phyloP scores from a whole-genome alignment of 2,888 invertebrate genomes.

The Cordilura impudica region DNA sequence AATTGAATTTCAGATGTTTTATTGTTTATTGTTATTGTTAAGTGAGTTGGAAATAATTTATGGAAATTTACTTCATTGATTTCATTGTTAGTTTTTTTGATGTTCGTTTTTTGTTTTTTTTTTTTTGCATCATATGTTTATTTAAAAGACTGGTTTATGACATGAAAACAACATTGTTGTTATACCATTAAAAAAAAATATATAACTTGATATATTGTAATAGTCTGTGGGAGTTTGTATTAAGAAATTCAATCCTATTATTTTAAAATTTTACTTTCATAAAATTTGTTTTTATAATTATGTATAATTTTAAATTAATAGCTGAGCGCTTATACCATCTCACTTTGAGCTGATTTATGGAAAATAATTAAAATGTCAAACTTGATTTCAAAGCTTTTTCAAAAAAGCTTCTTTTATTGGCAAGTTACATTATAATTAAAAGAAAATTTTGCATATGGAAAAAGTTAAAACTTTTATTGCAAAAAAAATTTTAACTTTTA shows the following conservation, averaged over 20 bases:
- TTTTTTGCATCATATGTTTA: constrained; percentile 20
- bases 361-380: no score
- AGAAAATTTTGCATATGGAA: no score
- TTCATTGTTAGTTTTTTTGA: constrained; percentile 42
- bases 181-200: constrained; percentile 1
- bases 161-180: neutral
- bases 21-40: constrained; percentile 52
- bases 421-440: no score
- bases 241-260: neutral
- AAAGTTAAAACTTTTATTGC: no score
- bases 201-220: neutral
- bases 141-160: neutral
- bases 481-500: no score
- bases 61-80: constrained; percentile 62
- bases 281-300: neutral
- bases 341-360: no score
- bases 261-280: constrained; percentile 40
- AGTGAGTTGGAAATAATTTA: constrained; percentile 58
- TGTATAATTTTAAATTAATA: neutral
- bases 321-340: no score
- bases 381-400: no score
- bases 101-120: neutral
- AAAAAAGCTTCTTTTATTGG: no score
- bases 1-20: constrained; percentile 34
- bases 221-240: constrained; percentile 21